Base-by-base conservation (phyloP, 2,113 vertebrate genomes). In the Anseranas semipalmata region DNA sequence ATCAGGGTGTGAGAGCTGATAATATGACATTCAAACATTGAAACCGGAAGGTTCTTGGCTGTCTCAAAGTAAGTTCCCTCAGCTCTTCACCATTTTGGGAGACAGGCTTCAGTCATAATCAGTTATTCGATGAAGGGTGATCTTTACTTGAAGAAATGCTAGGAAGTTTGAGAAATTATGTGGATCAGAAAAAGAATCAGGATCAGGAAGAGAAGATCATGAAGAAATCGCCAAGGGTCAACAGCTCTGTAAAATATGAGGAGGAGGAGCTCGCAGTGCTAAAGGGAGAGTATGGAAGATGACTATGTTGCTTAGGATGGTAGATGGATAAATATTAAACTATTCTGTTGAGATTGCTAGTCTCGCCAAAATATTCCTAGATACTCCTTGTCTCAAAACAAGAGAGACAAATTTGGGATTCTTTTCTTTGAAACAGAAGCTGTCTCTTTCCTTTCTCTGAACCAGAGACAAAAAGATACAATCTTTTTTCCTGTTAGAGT, bases 11-110 rank as follows among this genome's bases (percentile, higher is more conserved):
- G 56, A 43, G 12, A 72, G 21, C 15, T 0, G 0, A 13, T 12
- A 41, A 19, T 0, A 0, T n/a, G n/a, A n/a, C 1, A 0, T 32
- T 82, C 85, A 52, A 82, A 56, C 18, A 19, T 14, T 37, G 46
- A 46, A 84, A 74, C 10, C 21, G 17, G 18, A 72, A 20, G 3
- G 77, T 81, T 67, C 28, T 67, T 77, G 37, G 4, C 37, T 7
- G 24, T 35, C 32, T 88, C 59, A 63, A 78, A 48, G n/a, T 7
- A 63, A 39, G 18, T 72, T 89, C 35, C 41, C 17, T 56, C 28
- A 46, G 5, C 16, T 66, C 24, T 79, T 93, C 33, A 58, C 7
- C 33, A 2, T 22, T 67, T 50, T 43, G n/a, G 9, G 67, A 77
- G 18, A 15, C 32, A 52, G 28, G 50, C 11, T 86, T 66, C 48